Evolutionary conservation across 2,888 invertebrate species (phyloP).

Genomic region (Capitulum mitella): DNA sequence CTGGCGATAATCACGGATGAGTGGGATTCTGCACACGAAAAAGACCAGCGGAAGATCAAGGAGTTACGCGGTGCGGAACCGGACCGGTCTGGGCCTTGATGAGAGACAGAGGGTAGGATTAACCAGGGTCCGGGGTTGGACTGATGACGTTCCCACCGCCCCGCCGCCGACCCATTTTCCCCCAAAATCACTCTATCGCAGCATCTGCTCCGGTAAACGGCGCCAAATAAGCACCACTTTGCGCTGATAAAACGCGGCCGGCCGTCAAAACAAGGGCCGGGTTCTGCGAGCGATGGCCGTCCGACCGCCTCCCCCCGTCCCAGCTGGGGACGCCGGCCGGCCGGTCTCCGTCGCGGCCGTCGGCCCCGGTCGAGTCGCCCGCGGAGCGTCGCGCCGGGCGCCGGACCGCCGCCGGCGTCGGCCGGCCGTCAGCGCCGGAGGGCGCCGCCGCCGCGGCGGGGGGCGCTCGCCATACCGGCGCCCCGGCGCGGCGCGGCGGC

Average conservation of each 20-base stretch:
- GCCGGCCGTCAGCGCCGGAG: background rate
- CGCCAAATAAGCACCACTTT: conserved; percentile 17
- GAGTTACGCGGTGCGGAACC: too few relatives aligned
- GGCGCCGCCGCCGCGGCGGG: too few relatives aligned
- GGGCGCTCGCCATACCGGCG: too few relatives aligned
- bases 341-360: background rate
- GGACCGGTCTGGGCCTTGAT: too few relatives aligned
- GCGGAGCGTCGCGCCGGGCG: background rate
- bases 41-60: too few relatives aligned
- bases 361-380: background rate
- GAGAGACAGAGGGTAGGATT: too few relatives aligned
- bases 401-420: background rate
- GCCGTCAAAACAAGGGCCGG: background rate
- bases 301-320: background rate
- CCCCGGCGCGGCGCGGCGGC: background rate
- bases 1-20: too few relatives aligned
- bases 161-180: background rate
- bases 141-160: background rate
- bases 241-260: background rate
- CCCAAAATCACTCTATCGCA: background rate
- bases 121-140: too few relatives aligned
- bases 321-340: background rate
- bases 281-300: background rate
- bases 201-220: background rate
- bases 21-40: too few relatives aligned